phyloP scores from a whole-genome alignment of 2,113 vertebrate genomes.

The Etheostoma spectabile region DNA sequence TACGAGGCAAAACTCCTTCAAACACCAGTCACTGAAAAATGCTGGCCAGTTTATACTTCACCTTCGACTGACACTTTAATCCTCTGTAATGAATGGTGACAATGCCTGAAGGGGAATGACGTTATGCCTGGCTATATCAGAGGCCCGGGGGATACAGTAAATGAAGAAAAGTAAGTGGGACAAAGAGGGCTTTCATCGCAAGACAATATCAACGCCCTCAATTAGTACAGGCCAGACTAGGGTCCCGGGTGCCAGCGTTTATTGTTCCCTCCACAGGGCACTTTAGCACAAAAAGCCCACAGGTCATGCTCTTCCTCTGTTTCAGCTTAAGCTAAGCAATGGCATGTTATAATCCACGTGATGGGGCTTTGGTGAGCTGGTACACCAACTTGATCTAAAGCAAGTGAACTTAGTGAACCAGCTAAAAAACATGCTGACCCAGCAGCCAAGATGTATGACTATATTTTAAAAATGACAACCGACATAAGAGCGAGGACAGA shows the following conservation, averaged over 20 bases:
- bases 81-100: conserved; percentile 70
- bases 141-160: conserved; percentile 72
- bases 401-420: conserved; percentile 63
- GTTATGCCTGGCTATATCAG: conserved; percentile 68
- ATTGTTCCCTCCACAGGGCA: conserved; percentile 53
- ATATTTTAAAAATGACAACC: conserved; percentile 7
- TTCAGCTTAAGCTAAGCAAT: conserved; percentile 71
- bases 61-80: conserved; percentile 76
- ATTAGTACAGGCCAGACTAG: conserved; percentile 79
- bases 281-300: conserved; percentile 51
- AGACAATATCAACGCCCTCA: conserved; percentile 79
- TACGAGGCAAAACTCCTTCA: conserved; percentile 33
- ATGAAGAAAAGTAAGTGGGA: conserved; percentile 68
- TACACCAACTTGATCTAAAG: conserved; percentile 51
- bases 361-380: conserved; percentile 55
- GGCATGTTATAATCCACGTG: conserved; percentile 77
- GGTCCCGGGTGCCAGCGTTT: conserved; percentile 66
- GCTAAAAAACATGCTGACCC: background rate
- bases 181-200: conserved; percentile 81
- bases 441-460: background rate
- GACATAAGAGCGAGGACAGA: background rate
- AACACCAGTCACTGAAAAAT: conserved; percentile 30
- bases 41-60: conserved; percentile 49
- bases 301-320: conserved; percentile 63
- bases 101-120: conserved; percentile 63